phyloP scores from a whole-genome alignment of 2,888 invertebrate genomes.

The Andrena marginata region DNA sequence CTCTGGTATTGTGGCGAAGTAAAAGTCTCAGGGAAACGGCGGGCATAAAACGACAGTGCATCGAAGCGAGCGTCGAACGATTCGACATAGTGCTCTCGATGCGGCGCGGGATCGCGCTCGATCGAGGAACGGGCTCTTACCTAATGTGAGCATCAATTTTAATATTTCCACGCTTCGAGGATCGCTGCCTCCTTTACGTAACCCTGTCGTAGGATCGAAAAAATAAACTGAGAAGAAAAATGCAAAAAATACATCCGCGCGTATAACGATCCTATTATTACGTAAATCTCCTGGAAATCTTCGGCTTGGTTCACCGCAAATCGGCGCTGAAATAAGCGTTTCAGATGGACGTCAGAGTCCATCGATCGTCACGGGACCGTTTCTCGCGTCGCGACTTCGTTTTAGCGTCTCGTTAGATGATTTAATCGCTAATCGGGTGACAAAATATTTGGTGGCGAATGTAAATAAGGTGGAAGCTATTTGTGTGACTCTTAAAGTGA shows the following conservation, averaged over 20 bases:
- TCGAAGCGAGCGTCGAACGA: not conserved
- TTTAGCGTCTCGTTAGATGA: conserved; percentile 28
- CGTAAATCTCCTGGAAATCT: conserved; percentile 61
- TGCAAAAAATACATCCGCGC: conserved; percentile 35
- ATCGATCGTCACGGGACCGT: conserved; percentile 18
- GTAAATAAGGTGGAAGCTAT: not conserved
- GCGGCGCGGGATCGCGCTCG: conserved; percentile 11
- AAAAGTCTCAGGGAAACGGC: conserved; percentile 3
- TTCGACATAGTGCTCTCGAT: conserved; percentile 10
- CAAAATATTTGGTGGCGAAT: not conserved
- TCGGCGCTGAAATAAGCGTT: conserved; percentile 50
- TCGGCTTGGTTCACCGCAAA: conserved; percentile 48
- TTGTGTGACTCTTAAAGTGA: not conserved
- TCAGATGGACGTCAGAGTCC: not conserved
- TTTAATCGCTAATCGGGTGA: not conserved
- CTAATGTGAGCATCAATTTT: conserved; percentile 66
- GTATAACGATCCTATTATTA: conserved; percentile 67
- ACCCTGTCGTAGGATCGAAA: conserved; percentile 17
- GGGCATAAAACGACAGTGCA: not conserved
- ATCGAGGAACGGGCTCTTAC: conserved; percentile 58
- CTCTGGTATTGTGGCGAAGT: not conserved
- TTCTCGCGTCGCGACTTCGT: conserved; percentile 3
- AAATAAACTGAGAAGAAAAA: conserved; percentile 21
- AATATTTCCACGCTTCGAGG: conserved; percentile 64
- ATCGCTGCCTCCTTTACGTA: conserved; percentile 60